phyloP scores from a whole-genome alignment of 92 coral and sea anemone species.

The Epizoanthus scotinus region DNA sequence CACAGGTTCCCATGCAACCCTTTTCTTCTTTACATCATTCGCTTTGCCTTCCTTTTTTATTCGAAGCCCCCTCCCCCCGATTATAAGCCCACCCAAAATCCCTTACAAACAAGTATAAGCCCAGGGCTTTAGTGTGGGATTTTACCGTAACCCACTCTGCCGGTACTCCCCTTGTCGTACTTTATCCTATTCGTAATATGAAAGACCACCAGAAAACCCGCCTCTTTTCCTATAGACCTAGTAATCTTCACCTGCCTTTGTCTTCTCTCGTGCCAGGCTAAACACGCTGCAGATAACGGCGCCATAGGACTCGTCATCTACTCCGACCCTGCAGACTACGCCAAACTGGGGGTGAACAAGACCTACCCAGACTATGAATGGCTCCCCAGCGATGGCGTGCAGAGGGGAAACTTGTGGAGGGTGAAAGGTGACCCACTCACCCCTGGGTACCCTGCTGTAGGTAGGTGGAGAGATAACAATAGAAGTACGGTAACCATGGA shows the following conservation, averaged over 20 bases:
- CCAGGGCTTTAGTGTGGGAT: too few relatives aligned
- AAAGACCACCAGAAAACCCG: too few relatives aligned
- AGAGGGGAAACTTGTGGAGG: constrained; percentile 70
- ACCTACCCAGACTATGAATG: constrained; percentile 68
- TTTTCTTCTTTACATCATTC: too few relatives aligned
- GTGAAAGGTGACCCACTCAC: constrained; percentile 88
- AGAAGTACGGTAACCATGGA: too few relatives aligned
- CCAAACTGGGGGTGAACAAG: constrained; percentile 45
- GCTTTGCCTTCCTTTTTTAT: too few relatives aligned
- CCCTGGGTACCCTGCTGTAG: constrained; percentile 88
- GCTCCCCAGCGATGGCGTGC: constrained; percentile 77
- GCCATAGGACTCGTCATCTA: constrained; percentile 78
- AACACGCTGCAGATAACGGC: constrained; percentile 73
- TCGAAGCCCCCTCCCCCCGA: too few relatives aligned
- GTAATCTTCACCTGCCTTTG: not conserved
- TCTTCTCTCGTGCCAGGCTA: constrained; percentile 54
- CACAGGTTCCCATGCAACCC: too few relatives aligned
- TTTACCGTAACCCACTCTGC: too few relatives aligned
- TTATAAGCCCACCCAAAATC: too few relatives aligned
- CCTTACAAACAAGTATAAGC: too few relatives aligned
- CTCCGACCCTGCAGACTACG: constrained; percentile 83
- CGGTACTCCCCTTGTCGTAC: too few relatives aligned
- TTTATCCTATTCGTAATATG: too few relatives aligned
- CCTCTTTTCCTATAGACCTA: not conserved
- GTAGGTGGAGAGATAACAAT: constrained; percentile 35